A percentile compares a stretch with the other conserved stretches of the same genome.
Conservation (phyloP, 2,797 vertebrate genomes). For the Melopsittacus undulatus region DNA sequence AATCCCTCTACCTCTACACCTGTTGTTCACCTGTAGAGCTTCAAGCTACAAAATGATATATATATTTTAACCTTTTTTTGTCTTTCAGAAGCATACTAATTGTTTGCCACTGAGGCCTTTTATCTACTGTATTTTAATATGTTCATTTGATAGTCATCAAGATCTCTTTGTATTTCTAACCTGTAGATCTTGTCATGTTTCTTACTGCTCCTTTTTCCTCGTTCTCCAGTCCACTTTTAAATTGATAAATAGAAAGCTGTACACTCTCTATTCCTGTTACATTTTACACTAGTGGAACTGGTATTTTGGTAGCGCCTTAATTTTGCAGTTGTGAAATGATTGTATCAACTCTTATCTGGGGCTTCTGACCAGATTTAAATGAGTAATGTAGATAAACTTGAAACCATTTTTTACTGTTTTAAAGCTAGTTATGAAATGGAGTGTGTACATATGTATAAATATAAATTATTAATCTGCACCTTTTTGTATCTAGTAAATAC, state of each 20-base stretch:
- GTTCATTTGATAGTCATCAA: slow-evolving; percentile 66
- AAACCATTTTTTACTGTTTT: slow-evolving; percentile 75
- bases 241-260: slow-evolving; percentile 60
- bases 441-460: slow-evolving; percentile 68
- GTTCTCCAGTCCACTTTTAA: slow-evolving; percentile 65
- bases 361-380: slow-evolving; percentile 69
- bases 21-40: slow-evolving; percentile 65
- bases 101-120: slow-evolving; percentile 68
- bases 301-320: slow-evolving; percentile 72
- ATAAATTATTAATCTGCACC: slow-evolving; percentile 68
- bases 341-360: slow-evolving; percentile 73
- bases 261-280: slow-evolving; percentile 48
- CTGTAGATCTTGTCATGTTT: slow-evolving; percentile 60
- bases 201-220: slow-evolving; percentile 52
- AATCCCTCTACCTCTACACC: slow-evolving; percentile 70
- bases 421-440: slow-evolving; percentile 60
- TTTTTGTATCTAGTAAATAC: slow-evolving; percentile 72
- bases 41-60: slow-evolving; percentile 58
- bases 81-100: slow-evolving; percentile 63
- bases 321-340: slow-evolving; percentile 74
- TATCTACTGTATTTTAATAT: slow-evolving; percentile 61
- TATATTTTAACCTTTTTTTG: slow-evolving; percentile 68
- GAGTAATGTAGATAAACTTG: slow-evolving; percentile 71
- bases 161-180: slow-evolving; percentile 59
- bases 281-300: slow-evolving; percentile 60